These are phyloP conservation scores for Drosophila gaucha DNA, from an alignment of 2,888 invertebrate species.

Conservation along the genomic window DNA sequence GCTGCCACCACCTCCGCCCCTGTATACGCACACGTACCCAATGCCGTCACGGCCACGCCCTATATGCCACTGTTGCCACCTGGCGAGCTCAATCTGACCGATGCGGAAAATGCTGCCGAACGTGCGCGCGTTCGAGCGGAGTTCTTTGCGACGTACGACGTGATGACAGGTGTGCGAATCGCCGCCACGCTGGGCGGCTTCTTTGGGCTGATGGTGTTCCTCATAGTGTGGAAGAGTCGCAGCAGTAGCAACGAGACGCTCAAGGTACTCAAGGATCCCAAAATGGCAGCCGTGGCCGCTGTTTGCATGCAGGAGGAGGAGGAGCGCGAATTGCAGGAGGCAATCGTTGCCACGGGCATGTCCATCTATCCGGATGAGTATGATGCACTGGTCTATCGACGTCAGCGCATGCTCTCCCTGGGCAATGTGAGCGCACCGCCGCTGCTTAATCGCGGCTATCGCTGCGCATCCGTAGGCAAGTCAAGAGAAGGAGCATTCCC, in stretches of 20 bases:
- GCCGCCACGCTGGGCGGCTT: constrained; percentile 96
- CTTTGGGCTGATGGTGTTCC: constrained; percentile 95
- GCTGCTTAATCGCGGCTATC: constrained; percentile 85
- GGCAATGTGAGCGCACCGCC: constrained; percentile 89
- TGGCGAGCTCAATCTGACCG: constrained; percentile 75
- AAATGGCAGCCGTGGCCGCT: constrained; percentile 91
- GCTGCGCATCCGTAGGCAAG: constrained; percentile 87
- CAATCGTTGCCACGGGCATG: constrained; percentile 88
- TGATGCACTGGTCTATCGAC: constrained; percentile 85
- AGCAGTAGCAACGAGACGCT: constrained; percentile 90
- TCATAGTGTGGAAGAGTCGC: constrained; percentile 95
- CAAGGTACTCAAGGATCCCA: constrained; percentile 90
- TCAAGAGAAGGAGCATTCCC: neutral
- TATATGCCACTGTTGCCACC: constrained; percentile 68
- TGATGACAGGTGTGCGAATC: constrained; percentile 96
- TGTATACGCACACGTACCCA: constrained; percentile 41
- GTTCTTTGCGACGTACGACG: constrained; percentile 96
- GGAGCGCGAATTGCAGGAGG: constrained; percentile 90
- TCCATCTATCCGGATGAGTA: constrained; percentile 85
- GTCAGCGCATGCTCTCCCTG: constrained; percentile 87
- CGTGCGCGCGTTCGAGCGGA: constrained; percentile 90
- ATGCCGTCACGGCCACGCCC: constrained; percentile 65
- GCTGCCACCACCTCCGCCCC: constrained; percentile 15
- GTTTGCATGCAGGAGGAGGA: constrained; percentile 91
- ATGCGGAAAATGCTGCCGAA: constrained; percentile 85